Base-by-base conservation (phyloP, 1,140 invertebrate species). In the Trichomalopsis sarcophagae region DNA sequence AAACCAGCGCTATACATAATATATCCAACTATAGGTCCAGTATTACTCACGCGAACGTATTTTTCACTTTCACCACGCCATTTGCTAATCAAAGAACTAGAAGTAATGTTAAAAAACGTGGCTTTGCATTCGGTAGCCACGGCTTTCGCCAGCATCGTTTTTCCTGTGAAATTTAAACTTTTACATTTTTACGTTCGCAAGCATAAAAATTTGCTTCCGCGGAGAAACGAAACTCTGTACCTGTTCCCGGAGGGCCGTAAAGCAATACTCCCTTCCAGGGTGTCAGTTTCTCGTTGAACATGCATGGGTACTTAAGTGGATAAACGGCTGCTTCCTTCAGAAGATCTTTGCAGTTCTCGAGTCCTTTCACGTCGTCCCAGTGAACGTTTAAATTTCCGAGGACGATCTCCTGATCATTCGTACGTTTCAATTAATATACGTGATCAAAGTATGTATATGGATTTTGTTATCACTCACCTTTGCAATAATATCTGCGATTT, bases 61-160 rank as follows among this genome's bases (percentile, higher is more conserved):
- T 98, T 99, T 93, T 99, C 98, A 0, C 97, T 98, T 88, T 99
- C 98, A 0, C 98, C 98, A 79, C 98, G 94, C 98, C 98, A 99
- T 93, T 99, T 99, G 89, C 97, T 98, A 6, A 98, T 95, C 30
- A 99, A 94, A 1, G 96, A 96, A 87, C 97, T 98, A 62, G 97
- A 96, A 0, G 97, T 97, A 44, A 99, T 96, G 89, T 98, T 99
- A 90, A 99, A 98, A 91, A 99, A 98, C 0, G 97, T 97, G n/a
- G 96, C 96, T 50, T 95, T 94, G 73, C 96, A 96, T 92, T 98
- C 97, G 9, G 95, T 95, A 9, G 98, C 97, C 0, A 98, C 95
- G 0, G 97, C 97, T 93, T 97, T 97, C 0, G 98, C 98, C 86
- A 99, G 91, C 89, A 98, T 93, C 0, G 98, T 98, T 93, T 99